Evolutionary conservation across 2,888 invertebrate species (phyloP).

Genomic region (Xestia sexstrigata): DNA sequence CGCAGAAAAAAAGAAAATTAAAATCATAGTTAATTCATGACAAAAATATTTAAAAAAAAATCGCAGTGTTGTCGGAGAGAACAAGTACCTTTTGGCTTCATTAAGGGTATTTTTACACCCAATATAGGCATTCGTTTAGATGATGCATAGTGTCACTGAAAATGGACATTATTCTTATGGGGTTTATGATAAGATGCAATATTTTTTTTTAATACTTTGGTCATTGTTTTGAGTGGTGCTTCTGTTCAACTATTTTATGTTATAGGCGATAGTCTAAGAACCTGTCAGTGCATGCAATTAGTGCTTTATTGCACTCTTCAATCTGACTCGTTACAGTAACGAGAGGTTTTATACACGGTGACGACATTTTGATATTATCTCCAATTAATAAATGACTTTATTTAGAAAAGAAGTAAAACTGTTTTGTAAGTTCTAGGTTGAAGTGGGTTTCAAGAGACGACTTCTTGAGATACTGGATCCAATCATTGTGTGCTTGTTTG

Average conservation of each 20-base stretch:
- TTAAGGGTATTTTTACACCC: no score
- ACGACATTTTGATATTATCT: constrained; percentile 34
- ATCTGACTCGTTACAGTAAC: constrained; percentile 47
- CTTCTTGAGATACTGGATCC: constrained; percentile 20
- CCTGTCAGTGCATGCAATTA: constrained; percentile 56
- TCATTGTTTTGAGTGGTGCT: constrained; percentile 1
- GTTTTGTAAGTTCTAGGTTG: neutral
- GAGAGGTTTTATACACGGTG: constrained; percentile 27
- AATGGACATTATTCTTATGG: neutral
- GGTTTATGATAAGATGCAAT: neutral
- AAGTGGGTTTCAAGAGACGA: constrained; percentile 15
- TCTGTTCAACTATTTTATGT: constrained; percentile 7
- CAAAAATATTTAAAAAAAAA: no score
- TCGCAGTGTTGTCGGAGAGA: no score
- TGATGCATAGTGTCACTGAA: no score
- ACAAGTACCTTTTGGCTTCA: no score
- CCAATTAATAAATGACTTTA: constrained; percentile 24
- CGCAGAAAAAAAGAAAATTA: no score
- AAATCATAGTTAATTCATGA: no score
- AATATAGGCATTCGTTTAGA: no score
- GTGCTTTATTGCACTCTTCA: constrained; percentile 59
- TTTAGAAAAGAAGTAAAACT: neutral
- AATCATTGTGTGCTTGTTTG: neutral
- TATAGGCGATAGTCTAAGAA: constrained; percentile 2
- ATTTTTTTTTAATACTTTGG: neutral